These are phyloP conservation scores for Erebia aethiops DNA, from an alignment of 2,888 invertebrate species.

Conservation along the genomic window DNA sequence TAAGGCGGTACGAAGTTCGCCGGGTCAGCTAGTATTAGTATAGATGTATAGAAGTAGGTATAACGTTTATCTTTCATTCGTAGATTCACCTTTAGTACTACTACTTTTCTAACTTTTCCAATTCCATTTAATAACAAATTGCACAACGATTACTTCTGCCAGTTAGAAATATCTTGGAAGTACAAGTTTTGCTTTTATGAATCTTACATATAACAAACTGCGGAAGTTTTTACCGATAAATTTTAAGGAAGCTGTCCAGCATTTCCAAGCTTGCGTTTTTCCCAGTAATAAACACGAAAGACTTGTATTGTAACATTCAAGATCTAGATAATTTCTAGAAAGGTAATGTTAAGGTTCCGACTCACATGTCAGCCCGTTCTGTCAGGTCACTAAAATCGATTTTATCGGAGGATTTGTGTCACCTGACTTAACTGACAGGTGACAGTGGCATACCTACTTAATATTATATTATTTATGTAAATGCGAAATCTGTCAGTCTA, in stretches of 20 bases:
- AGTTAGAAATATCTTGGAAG: background rate
- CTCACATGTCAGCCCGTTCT: background rate
- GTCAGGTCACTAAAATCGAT: background rate
- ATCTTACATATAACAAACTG: background rate
- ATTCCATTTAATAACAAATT: background rate
- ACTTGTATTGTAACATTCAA: slow-evolving; percentile 1
- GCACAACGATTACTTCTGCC: background rate
- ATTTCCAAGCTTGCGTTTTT: slow-evolving; percentile 19
- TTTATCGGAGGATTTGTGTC: too few relatives aligned
- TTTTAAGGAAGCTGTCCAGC: slow-evolving; percentile 5
- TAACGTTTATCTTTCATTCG: background rate
- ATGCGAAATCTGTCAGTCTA: too few relatives aligned
- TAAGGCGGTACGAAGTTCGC: too few relatives aligned
- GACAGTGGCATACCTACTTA: too few relatives aligned
- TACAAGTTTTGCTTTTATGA: slow-evolving; percentile 5
- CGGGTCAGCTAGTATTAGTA: too few relatives aligned
- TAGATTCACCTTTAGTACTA: background rate
- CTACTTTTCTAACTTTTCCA: background rate
- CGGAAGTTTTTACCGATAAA: slow-evolving; percentile 16
- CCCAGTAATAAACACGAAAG: slow-evolving; percentile 7
- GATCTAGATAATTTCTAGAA: slow-evolving; percentile 16
- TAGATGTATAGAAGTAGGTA: background rate
- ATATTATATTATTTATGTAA: too few relatives aligned
- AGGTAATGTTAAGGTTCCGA: slow-evolving; percentile 8
- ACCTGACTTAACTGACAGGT: too few relatives aligned